These are phyloP conservation scores for Sphenopsis melanotis DNA, from an alignment of 2,797 vertebrate genomes.

Conservation along the genomic window DNA sequence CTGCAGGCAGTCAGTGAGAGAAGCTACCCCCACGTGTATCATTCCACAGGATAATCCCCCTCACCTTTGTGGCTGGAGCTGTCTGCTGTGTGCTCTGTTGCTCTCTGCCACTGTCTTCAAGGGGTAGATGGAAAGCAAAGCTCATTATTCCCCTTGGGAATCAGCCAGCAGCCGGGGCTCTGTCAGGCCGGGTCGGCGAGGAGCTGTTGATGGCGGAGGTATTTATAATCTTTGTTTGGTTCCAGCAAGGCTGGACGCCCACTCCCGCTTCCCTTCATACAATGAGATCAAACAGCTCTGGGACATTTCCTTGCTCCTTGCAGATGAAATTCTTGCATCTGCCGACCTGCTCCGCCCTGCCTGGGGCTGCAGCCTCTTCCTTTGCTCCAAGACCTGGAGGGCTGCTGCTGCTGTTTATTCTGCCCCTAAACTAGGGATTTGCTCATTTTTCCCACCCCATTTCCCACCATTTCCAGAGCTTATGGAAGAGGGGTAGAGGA, in stretches of 20 bases:
- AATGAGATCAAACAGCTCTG: conserved; percentile 57
- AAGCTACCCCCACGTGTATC: fast-evolving
- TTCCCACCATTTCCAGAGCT: not conserved
- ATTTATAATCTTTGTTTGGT: conserved; percentile 63
- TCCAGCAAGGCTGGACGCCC: conserved; percentile 46
- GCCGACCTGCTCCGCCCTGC: not conserved
- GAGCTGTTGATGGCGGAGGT: conserved; percentile 1
- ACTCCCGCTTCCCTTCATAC: conserved; percentile 48
- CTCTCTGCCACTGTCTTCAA: fast-evolving
- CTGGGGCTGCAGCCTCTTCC: not conserved
- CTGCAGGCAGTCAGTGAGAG: fast-evolving
- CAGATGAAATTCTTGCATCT: conserved; percentile 35
- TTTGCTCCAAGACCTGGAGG: fast-evolving
- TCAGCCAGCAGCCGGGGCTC: not conserved
- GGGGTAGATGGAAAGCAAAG: not conserved
- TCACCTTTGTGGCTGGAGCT: not conserved
- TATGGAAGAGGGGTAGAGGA: fast-evolving
- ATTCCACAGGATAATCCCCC: not conserved
- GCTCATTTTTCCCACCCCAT: not conserved
- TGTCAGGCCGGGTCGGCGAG: fast-evolving
- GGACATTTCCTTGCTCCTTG: conserved; percentile 36
- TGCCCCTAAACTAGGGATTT: not conserved
- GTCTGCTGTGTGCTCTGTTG: fast-evolving
- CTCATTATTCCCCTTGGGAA: conserved; percentile 1
- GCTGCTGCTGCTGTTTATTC: not conserved